These are phyloP conservation scores for Stegostoma tigrinum DNA, from an alignment of 2,113 vertebrate species.

Conservation along the genomic window DNA sequence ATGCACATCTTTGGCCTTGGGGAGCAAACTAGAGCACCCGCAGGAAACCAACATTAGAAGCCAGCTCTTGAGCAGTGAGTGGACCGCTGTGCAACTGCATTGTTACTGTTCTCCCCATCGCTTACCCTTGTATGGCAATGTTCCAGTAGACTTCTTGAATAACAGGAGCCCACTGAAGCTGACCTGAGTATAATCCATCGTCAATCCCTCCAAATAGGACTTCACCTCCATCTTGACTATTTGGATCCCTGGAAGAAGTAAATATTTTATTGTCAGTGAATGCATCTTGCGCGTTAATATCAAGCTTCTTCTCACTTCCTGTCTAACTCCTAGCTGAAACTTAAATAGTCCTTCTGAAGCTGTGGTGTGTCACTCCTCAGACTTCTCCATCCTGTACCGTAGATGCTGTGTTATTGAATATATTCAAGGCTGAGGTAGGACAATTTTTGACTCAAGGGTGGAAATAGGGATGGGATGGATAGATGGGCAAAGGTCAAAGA, in stretches of 20 bases:
- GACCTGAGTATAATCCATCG: constrained; percentile 43
- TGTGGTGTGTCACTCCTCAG: not conserved
- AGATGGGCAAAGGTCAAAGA: not conserved
- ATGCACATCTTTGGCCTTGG: too few species aligned
- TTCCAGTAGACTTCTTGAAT: constrained; percentile 50
- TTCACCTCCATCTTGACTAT: constrained; percentile 46
- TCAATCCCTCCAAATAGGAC: constrained; percentile 49
- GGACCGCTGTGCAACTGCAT: not conserved
- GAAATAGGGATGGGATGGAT: not conserved
- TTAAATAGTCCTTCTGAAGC: not conserved
- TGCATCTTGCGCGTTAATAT: not conserved
- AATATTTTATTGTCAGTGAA: not conserved
- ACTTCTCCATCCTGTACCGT: not conserved
- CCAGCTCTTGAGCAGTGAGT: not conserved
- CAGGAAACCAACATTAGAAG: not conserved
- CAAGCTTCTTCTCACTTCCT: not conserved
- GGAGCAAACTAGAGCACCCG: too few species aligned
- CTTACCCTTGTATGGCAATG: constrained; percentile 49
- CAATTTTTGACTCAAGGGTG: not conserved
- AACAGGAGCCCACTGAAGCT: constrained; percentile 51
- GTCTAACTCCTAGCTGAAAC: not conserved
- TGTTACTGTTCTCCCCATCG: not conserved
- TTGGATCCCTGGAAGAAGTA: constrained; percentile 36
- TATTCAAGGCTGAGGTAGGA: not conserved
- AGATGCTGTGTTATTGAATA: not conserved